These are phyloP conservation scores for Ginglymostoma cirratum DNA, from an alignment of 2,113 vertebrate genomes.

Conservation along the genomic window DNA sequence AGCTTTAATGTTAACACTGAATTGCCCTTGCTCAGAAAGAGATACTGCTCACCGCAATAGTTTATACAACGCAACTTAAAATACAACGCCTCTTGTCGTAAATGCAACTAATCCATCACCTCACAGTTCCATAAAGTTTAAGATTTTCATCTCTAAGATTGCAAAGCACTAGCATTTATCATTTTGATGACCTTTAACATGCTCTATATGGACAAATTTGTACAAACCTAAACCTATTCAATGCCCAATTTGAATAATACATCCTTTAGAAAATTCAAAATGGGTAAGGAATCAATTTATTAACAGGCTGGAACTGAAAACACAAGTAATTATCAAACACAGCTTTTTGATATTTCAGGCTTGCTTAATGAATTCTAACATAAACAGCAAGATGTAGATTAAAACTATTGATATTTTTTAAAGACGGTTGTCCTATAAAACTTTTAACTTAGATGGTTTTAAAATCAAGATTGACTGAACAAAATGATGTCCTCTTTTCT, in stretches of 20 bases:
- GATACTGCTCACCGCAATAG: conserved; percentile 29
- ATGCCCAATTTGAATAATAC: neutral
- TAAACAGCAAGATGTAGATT: neutral
- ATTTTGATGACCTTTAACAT: neutral
- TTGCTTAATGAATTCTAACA: neutral
- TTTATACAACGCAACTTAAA: conserved; percentile 26
- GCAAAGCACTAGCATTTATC: neutral
- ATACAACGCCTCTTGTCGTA: conserved; percentile 9
- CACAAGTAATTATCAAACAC: neutral
- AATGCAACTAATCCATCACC: conserved; percentile 26
- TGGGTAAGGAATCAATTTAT: neutral
- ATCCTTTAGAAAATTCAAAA: conserved; percentile 12
- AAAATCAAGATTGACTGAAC: neutral
- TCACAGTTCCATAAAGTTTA: neutral
- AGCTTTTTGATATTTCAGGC: neutral
- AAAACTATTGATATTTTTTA: neutral
- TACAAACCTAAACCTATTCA: neutral
- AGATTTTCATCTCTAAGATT: conserved; percentile 1
- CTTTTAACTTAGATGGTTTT: neutral
- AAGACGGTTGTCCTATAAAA: neutral
- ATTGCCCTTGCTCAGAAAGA: conserved; percentile 24
- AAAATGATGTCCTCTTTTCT: neutral
- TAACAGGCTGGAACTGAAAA: neutral
- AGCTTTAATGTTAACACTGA: conserved; percentile 42
- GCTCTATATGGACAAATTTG: neutral